Percentiles rank a stretch among this genome's conserved stretches.
Conservation (phyloP, 2,888 invertebrate species). For the Leucozona laternaria region DNA sequence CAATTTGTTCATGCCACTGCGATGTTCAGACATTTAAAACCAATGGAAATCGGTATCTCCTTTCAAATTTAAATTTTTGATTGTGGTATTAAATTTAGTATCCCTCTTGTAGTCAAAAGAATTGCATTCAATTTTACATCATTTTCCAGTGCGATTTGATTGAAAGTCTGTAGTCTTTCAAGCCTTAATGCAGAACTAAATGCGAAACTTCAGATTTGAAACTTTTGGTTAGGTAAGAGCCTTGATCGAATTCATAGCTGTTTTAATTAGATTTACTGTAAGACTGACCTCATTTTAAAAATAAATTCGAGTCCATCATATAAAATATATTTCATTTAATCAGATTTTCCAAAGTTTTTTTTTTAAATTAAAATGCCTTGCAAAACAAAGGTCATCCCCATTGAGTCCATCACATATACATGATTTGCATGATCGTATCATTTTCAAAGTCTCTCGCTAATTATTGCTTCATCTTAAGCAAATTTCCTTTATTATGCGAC, state of each 20-base stretch:
- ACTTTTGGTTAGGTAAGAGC: neutral
- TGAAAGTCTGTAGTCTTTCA: too few relatives aligned
- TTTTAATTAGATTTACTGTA: neutral
- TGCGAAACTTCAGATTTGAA: too few relatives aligned
- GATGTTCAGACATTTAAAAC: too few relatives aligned
- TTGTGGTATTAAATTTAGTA: too few relatives aligned
- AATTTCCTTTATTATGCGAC: neutral
- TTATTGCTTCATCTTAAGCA: slow-evolving; percentile 18
- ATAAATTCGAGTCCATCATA: neutral
- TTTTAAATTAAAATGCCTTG: slow-evolving; percentile 24
- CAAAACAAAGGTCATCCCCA: slow-evolving; percentile 26
- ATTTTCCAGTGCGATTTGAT: too few relatives aligned
- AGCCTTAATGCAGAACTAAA: too few relatives aligned
- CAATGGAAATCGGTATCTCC: too few relatives aligned
- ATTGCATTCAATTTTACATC: too few relatives aligned
- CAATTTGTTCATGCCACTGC: too few relatives aligned
- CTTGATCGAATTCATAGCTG: neutral
- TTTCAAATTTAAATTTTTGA: too few relatives aligned
- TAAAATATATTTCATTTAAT: neutral
- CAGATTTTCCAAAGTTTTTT: neutral
- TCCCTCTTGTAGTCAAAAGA: too few relatives aligned
- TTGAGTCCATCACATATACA: neutral
- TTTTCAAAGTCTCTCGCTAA: slow-evolving; percentile 11
- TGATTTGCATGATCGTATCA: neutral
- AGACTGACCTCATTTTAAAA: neutral